Base-by-base conservation (phyloP, 2,888 invertebrate species). In the Pheosia tremula region DNA sequence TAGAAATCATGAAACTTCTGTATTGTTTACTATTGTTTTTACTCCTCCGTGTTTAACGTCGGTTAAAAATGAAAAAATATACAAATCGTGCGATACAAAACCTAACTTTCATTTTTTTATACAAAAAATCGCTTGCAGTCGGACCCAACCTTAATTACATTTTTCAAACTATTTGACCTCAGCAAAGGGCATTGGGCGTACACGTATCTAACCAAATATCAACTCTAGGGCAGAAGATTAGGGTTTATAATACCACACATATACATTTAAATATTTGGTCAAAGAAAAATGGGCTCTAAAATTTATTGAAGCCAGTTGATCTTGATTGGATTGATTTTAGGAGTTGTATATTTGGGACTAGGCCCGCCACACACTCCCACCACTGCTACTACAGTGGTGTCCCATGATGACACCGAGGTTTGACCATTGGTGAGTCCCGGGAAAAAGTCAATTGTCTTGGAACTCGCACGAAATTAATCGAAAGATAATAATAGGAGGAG, bases 251-350 rank as follows among this genome's bases (percentile, higher is more conserved):
- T 63, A 47, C 13, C 13, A 49, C 41, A n/a, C 5, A 4, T 47
- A n/a, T 47, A 11, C 11, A 47, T 5, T 47, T 3, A 47, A 47
- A 47, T 8, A 47, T n/a, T 11, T 4, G n/a, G 9, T 47, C n/a
- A n/a, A n/a, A 47, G 47, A 47, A 47, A 47, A 47, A n/a, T 47
- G n/a, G n/a, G 0, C 47, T 47, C 47, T 47, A 47, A 50, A 59
- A 11, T 57, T 73, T 65, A 63, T 64, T 64, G 63, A 63, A 53
- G 10, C 1, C 4, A 4, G 24, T 53, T 53, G 37, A 53, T 53
- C 53, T 53, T 37, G 53, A 53, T 53, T 53, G 53, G 37, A 53
- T 11, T 5, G 37, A 53, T 53, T 53, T 11, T 37, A 36, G 37
- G 10, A 11, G 6, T 36, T n/a, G 13, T 49, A 24, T 24, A 24